Conservation (phyloP, 2,113 vertebrate species). For the Uropsilus gracilis region DNA sequence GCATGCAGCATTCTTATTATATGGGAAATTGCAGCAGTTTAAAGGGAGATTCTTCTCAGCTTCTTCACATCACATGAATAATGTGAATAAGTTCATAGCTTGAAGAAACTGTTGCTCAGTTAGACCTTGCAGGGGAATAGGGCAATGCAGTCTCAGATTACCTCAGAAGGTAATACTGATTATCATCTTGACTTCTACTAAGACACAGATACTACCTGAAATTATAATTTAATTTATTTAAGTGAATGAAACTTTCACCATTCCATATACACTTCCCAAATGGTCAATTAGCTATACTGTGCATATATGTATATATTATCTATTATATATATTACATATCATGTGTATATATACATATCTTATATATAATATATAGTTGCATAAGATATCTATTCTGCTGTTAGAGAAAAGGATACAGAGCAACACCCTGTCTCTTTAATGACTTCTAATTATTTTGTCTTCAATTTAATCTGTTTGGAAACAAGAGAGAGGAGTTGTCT, state of each 20-base stretch:
- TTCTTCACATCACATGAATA: background rate
- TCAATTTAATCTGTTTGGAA: background rate
- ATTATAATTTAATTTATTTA: conserved; percentile 3
- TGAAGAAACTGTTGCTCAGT: background rate
- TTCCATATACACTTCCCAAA: background rate
- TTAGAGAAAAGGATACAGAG: background rate
- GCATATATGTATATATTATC: no score
- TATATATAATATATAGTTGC: background rate
- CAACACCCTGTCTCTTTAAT: background rate
- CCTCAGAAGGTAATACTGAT: background rate
- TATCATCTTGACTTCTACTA: background rate
- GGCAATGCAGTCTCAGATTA: background rate
- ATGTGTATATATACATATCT: no score
- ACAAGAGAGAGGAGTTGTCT: background rate
- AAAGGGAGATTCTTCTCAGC: background rate
- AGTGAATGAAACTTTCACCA: conserved; percentile 29
- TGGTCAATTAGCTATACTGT: background rate
- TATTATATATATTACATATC: no score
- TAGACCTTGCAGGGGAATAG: background rate
- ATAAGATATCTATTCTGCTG: background rate
- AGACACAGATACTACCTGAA: background rate
- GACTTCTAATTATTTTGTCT: background rate
- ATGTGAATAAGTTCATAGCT: background rate
- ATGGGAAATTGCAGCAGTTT: background rate
- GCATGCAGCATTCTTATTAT: background rate